These are phyloP conservation scores for Rotaria sp. DNA, from an alignment of 2,888 invertebrate genomes.

Conservation along the genomic window DNA sequence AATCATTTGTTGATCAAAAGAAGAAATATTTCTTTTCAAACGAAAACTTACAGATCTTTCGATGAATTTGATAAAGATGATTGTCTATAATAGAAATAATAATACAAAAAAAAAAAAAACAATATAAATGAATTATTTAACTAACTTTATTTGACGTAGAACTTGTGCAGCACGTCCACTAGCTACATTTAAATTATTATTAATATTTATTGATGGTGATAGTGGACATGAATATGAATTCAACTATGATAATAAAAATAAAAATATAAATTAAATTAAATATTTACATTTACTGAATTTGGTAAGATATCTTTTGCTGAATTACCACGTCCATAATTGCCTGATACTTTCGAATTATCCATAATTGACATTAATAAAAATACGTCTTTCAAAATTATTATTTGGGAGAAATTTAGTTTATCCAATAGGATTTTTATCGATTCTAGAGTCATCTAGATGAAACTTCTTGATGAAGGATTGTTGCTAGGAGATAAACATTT, in stretches of 20 bases:
- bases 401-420: neutral
- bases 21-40: neutral
- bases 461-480: neutral
- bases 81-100: neutral
- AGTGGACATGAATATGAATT: neutral
- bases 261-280: too few relatives aligned
- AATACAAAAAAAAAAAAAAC: neutral
- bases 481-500: neutral
- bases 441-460: neutral
- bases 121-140: neutral
- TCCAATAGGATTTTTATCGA: neutral
- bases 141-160: neutral
- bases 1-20: neutral
- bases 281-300: neutral
- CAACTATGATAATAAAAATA: neutral
- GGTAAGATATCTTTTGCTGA: neutral
- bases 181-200: neutral
- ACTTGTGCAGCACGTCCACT: conserved; percentile 10
- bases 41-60: neutral
- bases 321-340: neutral
- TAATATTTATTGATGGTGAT: neutral
- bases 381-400: neutral
- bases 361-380: neutral
- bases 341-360: neutral
- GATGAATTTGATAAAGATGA: neutral